A percentile compares a stretch with the other conserved stretches of the same genome.
Conservation (phyloP, 2,888 invertebrate genomes). For the Standfussiana lucernea region DNA sequence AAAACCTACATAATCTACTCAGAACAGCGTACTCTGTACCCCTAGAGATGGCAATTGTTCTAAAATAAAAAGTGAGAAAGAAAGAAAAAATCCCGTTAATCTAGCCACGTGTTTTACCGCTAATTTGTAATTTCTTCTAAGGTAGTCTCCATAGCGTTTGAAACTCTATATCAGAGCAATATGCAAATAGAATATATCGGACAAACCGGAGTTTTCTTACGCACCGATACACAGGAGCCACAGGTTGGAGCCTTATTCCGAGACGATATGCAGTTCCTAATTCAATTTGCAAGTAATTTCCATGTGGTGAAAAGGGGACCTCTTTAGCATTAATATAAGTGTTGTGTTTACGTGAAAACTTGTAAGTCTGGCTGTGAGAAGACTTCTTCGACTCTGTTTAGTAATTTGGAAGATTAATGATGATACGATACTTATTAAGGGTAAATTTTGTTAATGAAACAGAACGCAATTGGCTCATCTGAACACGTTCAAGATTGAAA, state of each 20-base stretch:
- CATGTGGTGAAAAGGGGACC: neutral
- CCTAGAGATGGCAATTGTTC: neutral
- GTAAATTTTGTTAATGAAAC: neutral
- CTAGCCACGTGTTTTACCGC: neutral
- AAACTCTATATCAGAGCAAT: slow-evolving; percentile 73
- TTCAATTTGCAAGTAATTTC: slow-evolving; percentile 2
- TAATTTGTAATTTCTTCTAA: slow-evolving; percentile 5
- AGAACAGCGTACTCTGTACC: neutral
- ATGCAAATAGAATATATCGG: slow-evolving; percentile 75
- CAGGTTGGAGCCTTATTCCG: slow-evolving; percentile 71
- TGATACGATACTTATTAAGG: neutral
- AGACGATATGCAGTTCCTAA: neutral
- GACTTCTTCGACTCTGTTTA: neutral
- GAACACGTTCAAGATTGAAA: neutral
- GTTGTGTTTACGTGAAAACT: neutral
- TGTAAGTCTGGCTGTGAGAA: neutral
- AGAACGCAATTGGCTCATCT: neutral
- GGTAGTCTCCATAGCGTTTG: slow-evolving; percentile 57
- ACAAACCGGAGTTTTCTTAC: slow-evolving; percentile 76
- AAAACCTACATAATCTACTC: neutral
- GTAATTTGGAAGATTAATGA: neutral
- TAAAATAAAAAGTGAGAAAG: neutral
- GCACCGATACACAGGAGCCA: slow-evolving; percentile 66
- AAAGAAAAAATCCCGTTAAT: neutral
- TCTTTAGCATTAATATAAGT: neutral